Percentiles rank a stretch among this genome's conserved stretches.
Conservation (phyloP, 2,888 invertebrate genomes). For the Labia minor region DNA sequence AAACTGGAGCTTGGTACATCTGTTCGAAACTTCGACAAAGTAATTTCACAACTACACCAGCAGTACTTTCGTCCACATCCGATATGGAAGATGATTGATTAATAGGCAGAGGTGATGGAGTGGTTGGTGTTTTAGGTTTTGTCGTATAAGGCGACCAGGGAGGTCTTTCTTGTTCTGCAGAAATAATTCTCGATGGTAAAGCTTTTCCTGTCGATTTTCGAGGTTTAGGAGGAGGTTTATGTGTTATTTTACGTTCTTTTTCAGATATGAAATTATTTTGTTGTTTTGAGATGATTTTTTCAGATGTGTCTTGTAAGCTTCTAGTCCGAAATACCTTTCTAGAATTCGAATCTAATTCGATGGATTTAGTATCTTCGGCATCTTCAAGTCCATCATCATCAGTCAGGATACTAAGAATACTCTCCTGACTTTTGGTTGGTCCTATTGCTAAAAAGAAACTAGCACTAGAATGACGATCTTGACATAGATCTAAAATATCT, state of each 20-base stretch:
- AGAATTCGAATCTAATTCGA: slow-evolving; percentile 20
- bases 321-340: slow-evolving; percentile 36
- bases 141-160: neutral
- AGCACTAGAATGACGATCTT: slow-evolving; percentile 49
- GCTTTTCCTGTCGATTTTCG: neutral
- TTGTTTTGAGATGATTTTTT: slow-evolving; percentile 4
- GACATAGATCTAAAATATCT: slow-evolving; percentile 33
- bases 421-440: slow-evolving; percentile 61
- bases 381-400: slow-evolving; percentile 44
- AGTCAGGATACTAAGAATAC: slow-evolving; percentile 63
- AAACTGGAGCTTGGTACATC: slow-evolving; percentile 21
- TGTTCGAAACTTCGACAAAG: slow-evolving; percentile 25
- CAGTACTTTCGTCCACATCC: slow-evolving; percentile 16
- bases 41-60: slow-evolving; percentile 22
- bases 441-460: slow-evolving; percentile 65
- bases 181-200: slow-evolving; percentile 18
- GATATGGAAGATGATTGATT: neutral
- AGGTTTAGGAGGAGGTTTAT: slow-evolving; percentile 25
- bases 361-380: neutral
- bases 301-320: slow-evolving; percentile 37
- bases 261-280: slow-evolving; percentile 13
- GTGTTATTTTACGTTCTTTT: slow-evolving; percentile 20
- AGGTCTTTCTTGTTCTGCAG: neutral
- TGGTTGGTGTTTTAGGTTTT: neutral
- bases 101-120: neutral